Evolutionary conservation across 2,113 vertebrate species (phyloP), one percentile per base, ranked within the genome.

Genomic region (Agapornis roseicollis): DNA sequence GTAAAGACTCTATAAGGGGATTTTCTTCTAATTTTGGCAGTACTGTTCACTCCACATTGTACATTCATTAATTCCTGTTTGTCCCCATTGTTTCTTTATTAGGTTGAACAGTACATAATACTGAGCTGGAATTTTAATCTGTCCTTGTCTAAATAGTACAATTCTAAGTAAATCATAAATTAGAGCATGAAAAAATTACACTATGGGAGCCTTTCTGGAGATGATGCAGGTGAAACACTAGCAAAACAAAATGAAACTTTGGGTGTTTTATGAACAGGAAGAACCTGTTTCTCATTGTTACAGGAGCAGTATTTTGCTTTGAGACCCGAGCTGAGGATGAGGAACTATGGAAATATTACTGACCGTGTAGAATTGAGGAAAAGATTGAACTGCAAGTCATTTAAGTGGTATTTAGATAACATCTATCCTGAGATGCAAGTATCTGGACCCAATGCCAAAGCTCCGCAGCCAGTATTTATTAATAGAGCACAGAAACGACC

Each of bases 361-460:
- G 99, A 99, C 69, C 99, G 99, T 3, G 90, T 99, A 44, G 98
- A 98, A 6, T 3, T 99, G 96, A 98, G 99, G 80, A 97, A 97
- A 93, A 98, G 92, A 55, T 80, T 99, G 93, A 98, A 98, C 74
- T 99, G 99, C 80, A 98, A 91, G 42, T 98, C 99, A 1, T 99
- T 99, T 83, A 98, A 98, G 56, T 99, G 99, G 99, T 99, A 99
- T 90, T 98, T 99, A 93, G 99, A 99, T 95, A 98, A 98, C 9
- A 92, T 99, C 37, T 99, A 99, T 93, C 99, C 99, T 1, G 99
- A 99, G 97, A 99, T 99, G 99, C 99, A 99, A 97, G 90, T 98
- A 15, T 95, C 96, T 15, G 98, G 98, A 55, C 96, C 98, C 29
- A 98, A 99, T 50, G 98, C 98, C 97, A 99, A 98, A 95, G 97